Base-by-base conservation (phyloP, 2,113 vertebrate genomes). In the Upupa epops region DNA sequence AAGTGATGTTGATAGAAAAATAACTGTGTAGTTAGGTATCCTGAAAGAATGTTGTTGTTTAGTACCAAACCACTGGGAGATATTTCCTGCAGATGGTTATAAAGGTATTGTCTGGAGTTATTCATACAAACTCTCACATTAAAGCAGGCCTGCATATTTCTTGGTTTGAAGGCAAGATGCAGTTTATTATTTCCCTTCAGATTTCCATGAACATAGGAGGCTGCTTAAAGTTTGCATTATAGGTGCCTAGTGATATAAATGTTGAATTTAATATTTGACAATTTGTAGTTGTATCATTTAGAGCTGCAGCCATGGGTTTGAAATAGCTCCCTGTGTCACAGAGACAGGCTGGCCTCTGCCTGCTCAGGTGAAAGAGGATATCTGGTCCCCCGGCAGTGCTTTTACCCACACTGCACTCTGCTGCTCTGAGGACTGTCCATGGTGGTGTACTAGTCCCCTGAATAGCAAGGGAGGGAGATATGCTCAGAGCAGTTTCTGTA, bases 401-500 rank as follows among this genome's bases (percentile, higher is more conserved):
- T 54, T 58, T 31, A 21, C 13, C 68, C 68, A 17, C 18, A 72
- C 40, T 24, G 2, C 0, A 1, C 45, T 31, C 42, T 2, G 15
- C 36, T 59, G 45, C 9, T 54, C 40, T 25, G 19, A 16, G 76
- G 46, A 6, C 70, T 48, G 24, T 14, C 6, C 12, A 5, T 28
- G 52, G 65, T 70, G 52, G 55, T n/a, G 2, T 11, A 11, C 1
- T n/a, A 60, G 40, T 31, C 25, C 63, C 54, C 6, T 3, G 12
- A 8, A 15, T 24, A 54, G 26, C 4, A 3, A 4, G 1, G 40
- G 75, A 26, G 52, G 15, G 49, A 54, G 28, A 12, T 13, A 2
- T 11, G 14, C 28, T 78, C 24, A 18, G 61, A 49, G 70, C 59
- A 40, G 36, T 5, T 37, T 22, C 31, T 9, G 0, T 1, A 1